Base-by-base conservation (phyloP, 2,797 vertebrate species). In the Poeciliopsis turneri region DNA sequence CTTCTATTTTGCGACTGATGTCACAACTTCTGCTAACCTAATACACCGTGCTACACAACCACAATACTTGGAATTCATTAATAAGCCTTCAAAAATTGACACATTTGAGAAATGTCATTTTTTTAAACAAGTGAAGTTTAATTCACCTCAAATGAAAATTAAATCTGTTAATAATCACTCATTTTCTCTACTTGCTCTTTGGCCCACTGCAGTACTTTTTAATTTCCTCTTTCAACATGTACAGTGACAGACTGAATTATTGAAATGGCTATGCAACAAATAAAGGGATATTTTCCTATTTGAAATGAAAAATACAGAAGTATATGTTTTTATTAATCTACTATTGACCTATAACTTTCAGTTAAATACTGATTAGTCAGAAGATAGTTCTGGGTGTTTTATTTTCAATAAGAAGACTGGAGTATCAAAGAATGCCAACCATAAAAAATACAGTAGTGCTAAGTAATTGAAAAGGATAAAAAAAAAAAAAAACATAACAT, bases 21-120 rank as follows among this genome's bases (percentile, higher is more conserved):
- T 86, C 81, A 66, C 78, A 75, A 80, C 61, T 85, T 70, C 76
- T 68, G 30, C 76, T 75, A 85, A 82, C 82, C 86, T 18, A 75
- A 3, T 64, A 69, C 1, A 73, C 70, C 30, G 30, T 4, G 2
- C 45, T 36, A 55, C 49, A 18, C 13, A 36, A 69, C 79, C 53
- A 23, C 2, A 20, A 16, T 49, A 46, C 74, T 64, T 2, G 9
- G 2, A 41, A 30, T 77, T 20, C 51, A 69, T 53, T 66, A 66
- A 61, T 61, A 30, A 30, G n/a, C 4, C 13, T 15, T 39, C 9
- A 5, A n/a, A 43, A 12, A 71, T 30, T 15, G 4, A 7, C 9
- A 64, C 15, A 64, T 64, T 33, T 64, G 18, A 25, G 8, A 64
- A 64, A 64, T 61, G 28, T 61, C 2, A 1, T 20, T 64, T 33